A percentile compares a stretch with the other conserved stretches of the same genome.
phyloP scores from a whole-genome alignment of 2,888 invertebrate species.

The Aphodius granarius region DNA sequence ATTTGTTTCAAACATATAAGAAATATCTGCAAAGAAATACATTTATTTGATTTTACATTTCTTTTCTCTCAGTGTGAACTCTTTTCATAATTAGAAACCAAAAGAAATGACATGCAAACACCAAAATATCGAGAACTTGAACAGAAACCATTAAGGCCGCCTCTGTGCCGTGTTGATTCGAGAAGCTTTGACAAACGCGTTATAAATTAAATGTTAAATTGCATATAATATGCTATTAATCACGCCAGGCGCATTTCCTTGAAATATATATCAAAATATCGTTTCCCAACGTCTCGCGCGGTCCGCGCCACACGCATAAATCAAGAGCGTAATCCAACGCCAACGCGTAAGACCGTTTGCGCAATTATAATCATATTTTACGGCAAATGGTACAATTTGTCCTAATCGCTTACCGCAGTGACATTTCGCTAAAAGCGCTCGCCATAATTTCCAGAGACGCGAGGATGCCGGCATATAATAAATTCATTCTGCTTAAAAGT shows the following conservation, averaged over 20 bases:
- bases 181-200: constrained; percentile 10
- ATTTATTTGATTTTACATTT: too few relatives aligned
- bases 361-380: constrained; percentile 12
- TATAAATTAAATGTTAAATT: constrained; percentile 8
- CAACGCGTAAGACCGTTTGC: constrained; percentile 4
- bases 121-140: too few relatives aligned
- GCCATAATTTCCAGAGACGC: constrained; percentile 33
- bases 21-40: too few relatives aligned
- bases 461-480: constrained; percentile 11
- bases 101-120: too few relatives aligned
- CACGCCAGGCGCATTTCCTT: constrained; percentile 4
- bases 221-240: constrained; percentile 12
- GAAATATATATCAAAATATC: constrained; percentile 14
- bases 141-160: not conserved
- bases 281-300: not conserved
- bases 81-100: too few relatives aligned
- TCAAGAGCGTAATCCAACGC: constrained; percentile 13
- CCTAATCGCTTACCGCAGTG: constrained; percentile 22
- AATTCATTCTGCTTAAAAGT: constrained; percentile 1
- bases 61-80: too few relatives aligned
- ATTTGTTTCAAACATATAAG: too few relatives aligned
- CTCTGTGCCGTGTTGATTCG: not conserved
- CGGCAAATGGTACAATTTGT: constrained; percentile 14
- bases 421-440: constrained; percentile 34
- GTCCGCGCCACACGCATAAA: constrained; percentile 2